Base-by-base conservation (phyloP, 1,140 invertebrate species). In the Philopotamus ludificatus region DNA sequence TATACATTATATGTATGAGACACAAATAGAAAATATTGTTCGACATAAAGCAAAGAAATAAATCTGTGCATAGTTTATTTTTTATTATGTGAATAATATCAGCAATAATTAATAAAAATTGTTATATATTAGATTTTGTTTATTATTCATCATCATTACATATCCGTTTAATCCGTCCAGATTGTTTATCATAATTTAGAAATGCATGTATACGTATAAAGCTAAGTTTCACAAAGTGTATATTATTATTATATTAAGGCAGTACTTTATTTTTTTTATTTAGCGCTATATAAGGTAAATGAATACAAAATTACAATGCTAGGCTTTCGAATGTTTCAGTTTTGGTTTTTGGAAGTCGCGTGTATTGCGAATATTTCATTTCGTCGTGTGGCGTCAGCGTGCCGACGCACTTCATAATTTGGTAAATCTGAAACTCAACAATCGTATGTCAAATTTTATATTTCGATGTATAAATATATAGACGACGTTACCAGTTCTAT, bases 61-160 rank as follows among this genome's bases (percentile, higher is more conserved):
- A 76, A 80, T 74, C 77, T 81, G 78, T 81, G 79, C 77, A 81
- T 81, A 81, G 79, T 81, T 81, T 81, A 81, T 81, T 81, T 81
- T 81, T 79, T 81, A 81, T 81, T 81, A 80, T 80, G 78, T 81
- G 78, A 80, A 80, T 80, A 79, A 79, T 67, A 70, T 70, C 68
- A 67, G 68, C 68, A 70, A 70, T 70, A 70, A 70, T 70, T 70
- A 70, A 70, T 70, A 70, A 70, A 70, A 70, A 70, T 70, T 70
- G 68, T 70, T 70, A 70, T 70, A 70, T 62, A 70, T 70, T 70
- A 70, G 10, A n/a, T n/a, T n/a, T n/a, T n/a, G n/a, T n/a, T n/a
- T n/a, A n/a, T n/a, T n/a, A n/a, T n/a, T n/a, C n/a, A n/a, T n/a
- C n/a, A n/a, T n/a, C n/a, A n/a, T n/a, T n/a, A n/a, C n/a, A n/a